Percentiles rank a stretch among this genome's conserved stretches.
These are phyloP conservation scores for Aptenodytes patagonicus DNA, from an alignment of 2,113 vertebrate genomes.

Conservation along the genomic window DNA sequence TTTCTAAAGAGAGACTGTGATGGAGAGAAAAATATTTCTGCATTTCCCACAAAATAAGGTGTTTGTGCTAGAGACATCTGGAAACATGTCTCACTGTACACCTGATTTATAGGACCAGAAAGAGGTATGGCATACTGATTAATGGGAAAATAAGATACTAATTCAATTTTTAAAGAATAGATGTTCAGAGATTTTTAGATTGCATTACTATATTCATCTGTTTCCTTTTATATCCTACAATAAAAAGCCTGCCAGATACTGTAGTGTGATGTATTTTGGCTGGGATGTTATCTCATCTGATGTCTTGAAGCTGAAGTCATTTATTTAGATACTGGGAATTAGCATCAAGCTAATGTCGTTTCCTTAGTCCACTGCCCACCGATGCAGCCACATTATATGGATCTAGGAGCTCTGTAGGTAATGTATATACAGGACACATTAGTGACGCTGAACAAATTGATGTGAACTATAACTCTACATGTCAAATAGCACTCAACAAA, in stretches of 20 bases:
- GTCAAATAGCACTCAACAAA: slow-evolving; percentile 15
- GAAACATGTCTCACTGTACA: background rate
- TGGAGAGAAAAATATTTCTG: background rate
- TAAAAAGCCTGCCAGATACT: slow-evolving; percentile 1
- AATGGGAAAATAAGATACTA: slow-evolving; percentile 1
- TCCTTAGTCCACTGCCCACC: slow-evolving; percentile 13
- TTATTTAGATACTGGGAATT: slow-evolving; percentile 43
- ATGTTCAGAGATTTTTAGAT: slow-evolving; percentile 48
- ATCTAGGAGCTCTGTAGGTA: slow-evolving; percentile 11
- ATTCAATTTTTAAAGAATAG: slow-evolving; percentile 18
- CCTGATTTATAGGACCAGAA: slow-evolving; percentile 36
- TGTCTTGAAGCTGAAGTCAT: slow-evolving; percentile 47
- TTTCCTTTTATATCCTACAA: slow-evolving; percentile 40
- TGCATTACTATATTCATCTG: slow-evolving; percentile 28
- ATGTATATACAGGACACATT: background rate
- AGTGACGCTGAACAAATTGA: background rate
- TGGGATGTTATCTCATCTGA: slow-evolving; percentile 26
- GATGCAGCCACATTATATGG: background rate
- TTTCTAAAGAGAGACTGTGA: background rate
- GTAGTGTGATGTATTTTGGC: background rate
- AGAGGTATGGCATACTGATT: background rate
- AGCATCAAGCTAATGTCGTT: slow-evolving; percentile 31
- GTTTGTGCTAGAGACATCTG: background rate
- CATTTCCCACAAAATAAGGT: background rate
- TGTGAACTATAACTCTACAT: background rate